Conservation (phyloP, 2,888 invertebrate genomes). For the Spodoptera picta region DNA sequence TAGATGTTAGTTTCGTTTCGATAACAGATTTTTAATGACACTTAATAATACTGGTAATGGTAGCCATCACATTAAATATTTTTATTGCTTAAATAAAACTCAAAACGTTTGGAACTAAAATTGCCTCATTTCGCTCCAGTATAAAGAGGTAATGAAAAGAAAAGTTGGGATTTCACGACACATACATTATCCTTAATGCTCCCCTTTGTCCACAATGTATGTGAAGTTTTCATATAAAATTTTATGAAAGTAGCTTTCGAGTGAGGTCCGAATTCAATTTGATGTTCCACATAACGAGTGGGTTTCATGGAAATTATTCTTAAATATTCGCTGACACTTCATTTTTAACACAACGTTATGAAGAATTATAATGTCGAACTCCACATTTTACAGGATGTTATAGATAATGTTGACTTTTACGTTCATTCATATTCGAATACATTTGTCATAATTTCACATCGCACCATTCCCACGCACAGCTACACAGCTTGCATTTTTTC, state of each 20-base stretch:
- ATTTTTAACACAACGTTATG: constrained; percentile 10
- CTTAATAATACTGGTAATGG: not conserved
- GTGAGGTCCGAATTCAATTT: constrained; percentile 72
- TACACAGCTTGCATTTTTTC: too few relatives aligned
- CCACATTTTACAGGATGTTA: not conserved
- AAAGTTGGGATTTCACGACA: constrained; percentile 77
- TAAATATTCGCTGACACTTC: constrained; percentile 11
- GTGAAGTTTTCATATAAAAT: constrained; percentile 79
- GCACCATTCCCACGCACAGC: too few relatives aligned
- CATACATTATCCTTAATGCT: constrained; percentile 79
- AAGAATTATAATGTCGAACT: not conserved
- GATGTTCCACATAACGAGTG: constrained; percentile 58
- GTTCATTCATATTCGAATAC: not conserved
- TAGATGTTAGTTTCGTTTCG: not conserved
- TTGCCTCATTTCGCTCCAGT: constrained; percentile 67
- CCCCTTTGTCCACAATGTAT: constrained; percentile 81
- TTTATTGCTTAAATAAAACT: constrained; percentile 34
- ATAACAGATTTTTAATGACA: constrained; percentile 7
- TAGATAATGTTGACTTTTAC: constrained; percentile 1
- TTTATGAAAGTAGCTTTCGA: constrained; percentile 74
- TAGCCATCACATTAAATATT: constrained; percentile 20
- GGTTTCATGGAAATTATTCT: constrained; percentile 28
- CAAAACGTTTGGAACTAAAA: constrained; percentile 60
- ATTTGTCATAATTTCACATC: too few relatives aligned
- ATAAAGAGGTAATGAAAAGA: constrained; percentile 78